Evolutionary conservation across 2,888 invertebrate species (phyloP), one percentile per base, ranked within the genome.

Genomic region (Drosophila prostipennis): DNA sequence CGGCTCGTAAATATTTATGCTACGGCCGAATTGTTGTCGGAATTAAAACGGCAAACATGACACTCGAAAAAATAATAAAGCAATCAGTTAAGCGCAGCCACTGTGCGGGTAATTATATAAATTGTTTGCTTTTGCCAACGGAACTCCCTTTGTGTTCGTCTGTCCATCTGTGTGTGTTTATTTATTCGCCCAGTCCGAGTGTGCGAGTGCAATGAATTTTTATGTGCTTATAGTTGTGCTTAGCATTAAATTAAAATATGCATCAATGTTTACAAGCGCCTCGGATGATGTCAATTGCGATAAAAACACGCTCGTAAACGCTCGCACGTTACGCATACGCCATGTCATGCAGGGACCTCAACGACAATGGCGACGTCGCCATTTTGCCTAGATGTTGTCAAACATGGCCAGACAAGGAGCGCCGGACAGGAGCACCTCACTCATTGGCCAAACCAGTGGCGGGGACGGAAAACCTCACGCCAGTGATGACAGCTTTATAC

Each of bases 231-330:
- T 49, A 57, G 60, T 57, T 69, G 48, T 52, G 32, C 40, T 58
- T 53, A 37, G 65, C 48, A 40, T 74, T 58, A 61, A 67, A 74
- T 74, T 64, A 60, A 74, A 72, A 73, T 72, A 74, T 70, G 71
- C 59, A 60, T 45, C 61, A 74, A 63, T 58, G 61, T 61, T 74
- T 60, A 57, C 74, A 69, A 60, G 45, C 46, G 63, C 56, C 55
- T 54, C 36, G 48, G 54, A 56, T 76, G 67, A 71, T 68, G 67
- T 82, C 77, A 61, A 74, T 65, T 71, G 59, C 70, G 52, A 72
- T 57, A 74, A 68, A 74, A 75, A 72, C 72, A 77, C 64, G 58
- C 78, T 75, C 78, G 69, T 79, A 72, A 79, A 80, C 59, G 78
- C 72, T 77, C 11, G 11, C 11, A 65, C 69, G 78, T 74, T 78